These are phyloP conservation scores for Diachasma alloeum DNA, from an alignment of 1,140 invertebrate species.

Conservation along the genomic window DNA sequence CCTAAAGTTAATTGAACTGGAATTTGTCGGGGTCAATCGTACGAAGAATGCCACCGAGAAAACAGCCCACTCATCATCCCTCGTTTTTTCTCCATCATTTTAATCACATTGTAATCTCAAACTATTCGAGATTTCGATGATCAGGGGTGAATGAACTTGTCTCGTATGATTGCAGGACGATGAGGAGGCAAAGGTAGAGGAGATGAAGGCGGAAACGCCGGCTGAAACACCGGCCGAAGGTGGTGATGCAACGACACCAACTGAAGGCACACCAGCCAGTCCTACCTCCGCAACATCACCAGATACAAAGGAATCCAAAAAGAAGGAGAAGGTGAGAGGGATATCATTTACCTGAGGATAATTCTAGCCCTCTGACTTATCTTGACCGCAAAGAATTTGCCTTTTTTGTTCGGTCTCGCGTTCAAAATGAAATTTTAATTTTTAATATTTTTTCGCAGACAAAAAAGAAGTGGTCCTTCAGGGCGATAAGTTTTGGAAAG, in stretches of 20 bases:
- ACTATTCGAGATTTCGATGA: neutral
- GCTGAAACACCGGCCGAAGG: slow-evolving; percentile 63
- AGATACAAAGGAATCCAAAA: slow-evolving; percentile 76
- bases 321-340: slow-evolving; percentile 75
- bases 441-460: slow-evolving; percentile 59
- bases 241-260: slow-evolving; percentile 60
- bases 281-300: slow-evolving; percentile 70
- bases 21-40: slow-evolving; percentile 3
- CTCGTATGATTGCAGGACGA: slow-evolving; percentile 32
- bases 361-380: neutral
- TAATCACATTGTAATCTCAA: neutral
- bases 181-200: slow-evolving; percentile 60
- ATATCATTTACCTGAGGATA: neutral
- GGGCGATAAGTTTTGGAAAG: slow-evolving; percentile 83
- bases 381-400: neutral
- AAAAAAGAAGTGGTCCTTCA: slow-evolving; percentile 88
- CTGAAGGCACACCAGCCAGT: slow-evolving; percentile 52
- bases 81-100: neutral
- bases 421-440: neutral
- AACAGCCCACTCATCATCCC: neutral
- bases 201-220: slow-evolving; percentile 54
- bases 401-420: neutral
- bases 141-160: neutral
- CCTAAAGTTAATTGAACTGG: neutral
- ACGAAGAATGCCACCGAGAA: neutral